phyloP scores from a whole-genome alignment of 2,888 invertebrate genomes.

The Fragum whitleyi region DNA sequence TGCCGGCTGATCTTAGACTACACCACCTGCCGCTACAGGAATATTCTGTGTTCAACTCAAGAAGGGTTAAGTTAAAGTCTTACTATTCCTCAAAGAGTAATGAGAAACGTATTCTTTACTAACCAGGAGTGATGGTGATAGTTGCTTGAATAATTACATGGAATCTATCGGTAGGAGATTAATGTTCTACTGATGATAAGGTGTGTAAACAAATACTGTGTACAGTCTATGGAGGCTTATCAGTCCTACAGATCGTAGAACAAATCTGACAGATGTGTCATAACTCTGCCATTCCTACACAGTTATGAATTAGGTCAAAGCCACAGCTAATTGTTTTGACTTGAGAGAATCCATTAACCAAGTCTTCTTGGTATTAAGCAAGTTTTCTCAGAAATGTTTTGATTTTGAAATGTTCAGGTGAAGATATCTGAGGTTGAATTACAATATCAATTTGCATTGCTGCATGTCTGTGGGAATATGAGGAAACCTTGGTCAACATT shows the following conservation, averaged over 20 bases:
- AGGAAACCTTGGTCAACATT: too few species aligned
- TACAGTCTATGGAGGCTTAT: slow-evolving; percentile 31
- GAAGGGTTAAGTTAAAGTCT: too few species aligned
- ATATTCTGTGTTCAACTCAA: too few species aligned
- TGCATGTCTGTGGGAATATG: too few species aligned
- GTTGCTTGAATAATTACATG: slow-evolving; percentile 22
- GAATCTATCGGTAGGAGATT: slow-evolving; percentile 27
- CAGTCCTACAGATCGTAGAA: slow-evolving; percentile 25
- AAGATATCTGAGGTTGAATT: too few species aligned
- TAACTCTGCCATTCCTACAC: slow-evolving; percentile 29
- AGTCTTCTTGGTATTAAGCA: too few species aligned
- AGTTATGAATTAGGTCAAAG: slow-evolving; percentile 5
- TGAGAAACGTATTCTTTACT: background rate
- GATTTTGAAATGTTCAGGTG: too few species aligned
- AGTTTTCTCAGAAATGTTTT: too few species aligned
- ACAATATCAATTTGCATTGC: too few species aligned
- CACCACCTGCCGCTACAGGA: too few species aligned
- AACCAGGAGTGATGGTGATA: slow-evolving; percentile 16
- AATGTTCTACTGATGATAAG: slow-evolving; percentile 29
- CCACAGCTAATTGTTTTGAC: slow-evolving; percentile 22
- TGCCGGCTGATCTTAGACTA: too few species aligned
- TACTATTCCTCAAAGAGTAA: too few species aligned
- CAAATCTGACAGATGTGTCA: slow-evolving; percentile 32
- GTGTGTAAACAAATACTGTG: slow-evolving; percentile 49
- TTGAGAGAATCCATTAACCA: slow-evolving; percentile 9